These are phyloP conservation scores for Papilio protenor DNA, from an alignment of 2,888 invertebrate genomes.

Conservation along the genomic window DNA sequence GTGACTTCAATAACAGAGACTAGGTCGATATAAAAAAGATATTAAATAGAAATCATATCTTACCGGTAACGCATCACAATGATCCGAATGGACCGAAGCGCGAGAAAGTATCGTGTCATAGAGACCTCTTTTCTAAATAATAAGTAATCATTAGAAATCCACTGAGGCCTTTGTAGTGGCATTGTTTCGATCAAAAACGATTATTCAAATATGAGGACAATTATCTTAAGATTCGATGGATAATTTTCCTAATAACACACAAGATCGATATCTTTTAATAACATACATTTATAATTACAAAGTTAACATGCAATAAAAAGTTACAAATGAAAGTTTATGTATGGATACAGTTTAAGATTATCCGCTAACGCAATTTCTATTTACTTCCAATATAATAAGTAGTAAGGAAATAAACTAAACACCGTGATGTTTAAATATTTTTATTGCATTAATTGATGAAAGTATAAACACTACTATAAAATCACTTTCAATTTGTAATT, in stretches of 20 bases:
- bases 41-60: slow-evolving; percentile 36
- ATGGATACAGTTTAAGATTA: background rate
- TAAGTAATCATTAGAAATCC: slow-evolving; percentile 54
- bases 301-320: slow-evolving; percentile 15
- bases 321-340: background rate
- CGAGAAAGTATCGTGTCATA: slow-evolving; percentile 61
- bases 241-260: slow-evolving; percentile 17
- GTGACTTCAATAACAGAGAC: slow-evolving; percentile 19
- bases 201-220: slow-evolving; percentile 29
- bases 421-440: no score
- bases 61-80: slow-evolving; percentile 34
- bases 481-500: no score
- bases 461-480: no score
- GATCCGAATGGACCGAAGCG: slow-evolving; percentile 56
- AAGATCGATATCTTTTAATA: slow-evolving; percentile 14
- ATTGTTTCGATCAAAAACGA: slow-evolving; percentile 36
- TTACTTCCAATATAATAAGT: background rate
- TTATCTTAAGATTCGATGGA: slow-evolving; percentile 35
- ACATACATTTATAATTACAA: slow-evolving; percentile 13
- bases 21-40: slow-evolving; percentile 26
- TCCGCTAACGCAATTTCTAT: background rate
- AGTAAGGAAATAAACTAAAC: background rate
- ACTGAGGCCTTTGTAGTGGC: slow-evolving; percentile 38
- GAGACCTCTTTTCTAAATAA: slow-evolving; percentile 57
- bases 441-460: no score